A percentile compares a stretch with the other conserved stretches of the same genome.
These are phyloP conservation scores for Arenicola marina DNA, from an alignment of 2,888 invertebrate species.

Conservation along the genomic window DNA sequence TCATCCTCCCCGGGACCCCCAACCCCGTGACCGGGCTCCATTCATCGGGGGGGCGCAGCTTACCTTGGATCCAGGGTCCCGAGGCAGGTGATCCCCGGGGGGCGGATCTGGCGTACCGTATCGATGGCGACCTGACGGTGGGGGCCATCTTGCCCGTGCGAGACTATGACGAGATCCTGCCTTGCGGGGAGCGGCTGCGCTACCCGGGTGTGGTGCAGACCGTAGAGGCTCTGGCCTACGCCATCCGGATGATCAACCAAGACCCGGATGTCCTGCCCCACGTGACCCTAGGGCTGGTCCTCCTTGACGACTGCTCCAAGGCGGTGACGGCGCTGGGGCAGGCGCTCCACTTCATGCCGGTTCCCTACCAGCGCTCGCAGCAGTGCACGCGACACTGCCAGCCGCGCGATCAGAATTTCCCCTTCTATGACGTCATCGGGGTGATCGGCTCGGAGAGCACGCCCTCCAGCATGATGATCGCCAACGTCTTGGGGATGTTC, in stretches of 20 bases:
- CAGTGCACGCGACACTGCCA: not conserved
- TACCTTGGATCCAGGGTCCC: too few species aligned
- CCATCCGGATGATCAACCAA: slow-evolving; percentile 40
- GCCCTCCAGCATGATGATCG: slow-evolving; percentile 43
- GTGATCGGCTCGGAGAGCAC: slow-evolving; percentile 48
- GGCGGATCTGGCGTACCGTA: too few species aligned
- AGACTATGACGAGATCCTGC: slow-evolving; percentile 5
- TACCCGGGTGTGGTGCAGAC: slow-evolving; percentile 39
- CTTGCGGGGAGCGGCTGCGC: slow-evolving; percentile 31
- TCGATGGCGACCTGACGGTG: slow-evolving; percentile 36
- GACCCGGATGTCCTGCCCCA: slow-evolving; percentile 32
- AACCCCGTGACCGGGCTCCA: too few species aligned
- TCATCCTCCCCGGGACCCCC: too few species aligned
- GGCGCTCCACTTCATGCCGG: slow-evolving; percentile 39
- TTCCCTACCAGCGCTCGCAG: not conserved
- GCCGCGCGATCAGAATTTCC: not conserved
- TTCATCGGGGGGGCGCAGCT: too few species aligned
- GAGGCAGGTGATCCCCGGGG: too few species aligned
- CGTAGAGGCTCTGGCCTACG: slow-evolving; percentile 41
- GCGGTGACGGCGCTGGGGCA: slow-evolving; percentile 40
- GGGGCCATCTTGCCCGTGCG: slow-evolving; percentile 39
- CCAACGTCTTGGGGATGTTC: slow-evolving; percentile 44
- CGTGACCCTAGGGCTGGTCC: slow-evolving; percentile 38
- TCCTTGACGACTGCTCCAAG: slow-evolving; percentile 46
- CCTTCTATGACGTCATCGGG: slow-evolving; percentile 43